Evolutionary conservation across 2,113 vertebrate species (phyloP), one percentile per base, ranked within the genome.

Genomic region (Hyperopisus bebe): DNA sequence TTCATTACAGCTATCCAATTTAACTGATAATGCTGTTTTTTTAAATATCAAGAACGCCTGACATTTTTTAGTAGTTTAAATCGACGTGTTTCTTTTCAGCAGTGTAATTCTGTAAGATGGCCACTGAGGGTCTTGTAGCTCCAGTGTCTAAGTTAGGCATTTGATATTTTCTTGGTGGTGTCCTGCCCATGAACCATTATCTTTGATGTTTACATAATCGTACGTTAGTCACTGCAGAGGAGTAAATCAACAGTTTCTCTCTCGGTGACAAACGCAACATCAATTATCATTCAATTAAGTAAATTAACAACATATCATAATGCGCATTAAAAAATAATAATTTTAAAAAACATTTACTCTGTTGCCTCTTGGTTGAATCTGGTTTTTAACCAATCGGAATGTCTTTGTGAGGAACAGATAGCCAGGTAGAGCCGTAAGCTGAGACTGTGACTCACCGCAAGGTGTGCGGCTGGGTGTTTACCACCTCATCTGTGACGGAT

Each of bases 371-470:
- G 88, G 50, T 42, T 50, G 24, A 42, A 27, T 83, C 51, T 27
- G 50, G 21, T 27, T 42, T 27, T 35, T 9, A 27, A 53, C 39
- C 51, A 31, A 83, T 11, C n/a, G 21, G 21, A 62, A 44, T 47
- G 31, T 5, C 35, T 35, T 83, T 44, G 55, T 24, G 31, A 66
- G 47, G 13, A 53, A 80, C 21, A 48, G 80, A 42, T 53, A 55
- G 6, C 27, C 80, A 74, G 53, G 17, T 80, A 55, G 94, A 87
- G 58, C 5, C 17, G 89, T 91, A 89, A 11, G 93, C 92, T 92
- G 93, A 92, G 92, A 91, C 90, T 44, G 90, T 93, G 93, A 90
- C 86, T 94, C 94, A 93, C 94, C 92, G 91, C 91, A 90, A 92
- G 94, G 93, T 91, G 94, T 94, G 94, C 92, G 93, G 35, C 90